These are phyloP conservation scores for Callinectes sapidus DNA, from an alignment of 2,888 invertebrate genomes.

Conservation along the genomic window DNA sequence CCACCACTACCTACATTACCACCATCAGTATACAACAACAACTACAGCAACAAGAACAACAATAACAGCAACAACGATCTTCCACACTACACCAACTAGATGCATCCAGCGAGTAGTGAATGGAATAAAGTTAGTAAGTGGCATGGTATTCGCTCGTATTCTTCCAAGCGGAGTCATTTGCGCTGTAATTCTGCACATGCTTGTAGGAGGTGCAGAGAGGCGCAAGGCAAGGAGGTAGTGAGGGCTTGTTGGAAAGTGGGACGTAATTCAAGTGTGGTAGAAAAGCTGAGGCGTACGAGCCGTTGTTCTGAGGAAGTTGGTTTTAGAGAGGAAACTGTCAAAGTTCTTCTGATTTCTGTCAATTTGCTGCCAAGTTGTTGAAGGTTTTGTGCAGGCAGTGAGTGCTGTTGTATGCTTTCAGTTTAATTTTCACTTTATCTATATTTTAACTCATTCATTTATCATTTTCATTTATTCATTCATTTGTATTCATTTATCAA, in stretches of 20 bases:
- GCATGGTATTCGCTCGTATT: background rate
- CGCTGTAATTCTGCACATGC: background rate
- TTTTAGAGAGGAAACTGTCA: background rate
- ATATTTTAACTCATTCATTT: background rate
- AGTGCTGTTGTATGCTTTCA: background rate
- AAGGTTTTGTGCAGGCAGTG: background rate
- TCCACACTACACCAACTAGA: background rate
- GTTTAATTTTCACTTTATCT: background rate
- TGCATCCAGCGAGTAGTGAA: constrained; percentile 4
- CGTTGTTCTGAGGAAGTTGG: background rate
- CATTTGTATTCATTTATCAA: background rate
- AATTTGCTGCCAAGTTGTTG: background rate
- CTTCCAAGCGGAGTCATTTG: constrained; percentile 10
- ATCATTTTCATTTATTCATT: too few relatives aligned
- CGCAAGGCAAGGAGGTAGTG: background rate
- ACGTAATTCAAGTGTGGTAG: background rate
- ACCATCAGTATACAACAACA: too few relatives aligned
- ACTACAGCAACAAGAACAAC: too few relatives aligned
- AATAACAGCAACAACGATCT: background rate
- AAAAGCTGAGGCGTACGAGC: background rate
- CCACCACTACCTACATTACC: background rate
- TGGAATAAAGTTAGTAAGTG: constrained; percentile 16
- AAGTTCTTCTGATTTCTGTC: background rate
- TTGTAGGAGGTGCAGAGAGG: constrained; percentile 6
- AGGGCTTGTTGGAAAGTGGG: background rate